Evolutionary conservation across 1,140 invertebrate species (phyloP), one percentile per base, ranked within the genome.

Genomic region (Penaeus chinensis): DNA sequence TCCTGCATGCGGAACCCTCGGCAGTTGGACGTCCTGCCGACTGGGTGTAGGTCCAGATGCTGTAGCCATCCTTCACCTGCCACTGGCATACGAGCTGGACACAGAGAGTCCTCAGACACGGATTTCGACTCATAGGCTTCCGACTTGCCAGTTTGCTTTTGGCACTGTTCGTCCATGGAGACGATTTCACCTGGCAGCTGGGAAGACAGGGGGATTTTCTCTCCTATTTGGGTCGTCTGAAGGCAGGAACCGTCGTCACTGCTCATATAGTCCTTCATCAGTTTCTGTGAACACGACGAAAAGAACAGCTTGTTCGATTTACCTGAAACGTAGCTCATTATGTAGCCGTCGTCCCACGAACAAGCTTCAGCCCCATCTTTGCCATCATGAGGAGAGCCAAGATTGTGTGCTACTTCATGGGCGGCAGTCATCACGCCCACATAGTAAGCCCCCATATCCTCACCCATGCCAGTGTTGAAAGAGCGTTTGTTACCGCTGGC

Each of bases 331-430:
- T 90, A 90, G 42, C 89, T 90, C 90, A 91, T 91, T 54, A 91
- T 86, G 79, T 90, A 90, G n/a, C 90, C 90, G 42, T 83, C 77
- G 11, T 84, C 37, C 86, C 87, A 90, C 3, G 90, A 84, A 79
- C 90, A 91, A 19, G 24, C 66, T 19, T 62, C 24, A 7, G 90
- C 77, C 8, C 27, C 89, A 0, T 74, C 83, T 4, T 74, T 37
- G 4, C 91, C 91, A 32, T 91, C 91, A 71, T 91, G 91, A 60
- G 90, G 90, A 3, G 89, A 84, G 22, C 89, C 90, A 24, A 91
- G 80, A 71, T 88, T 89, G 54, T 91, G 91, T 3, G 90, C 91
- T 13, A 91, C 37, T 86, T 91, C 91, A 0, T n/a, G n/a, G n/a
- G n/a, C n/a, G n/a, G n/a, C n/a, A n/a, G n/a, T n/a, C n/a, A n/a